Conservation (phyloP, 2,797 vertebrate genomes). For the Chelon labrosus region DNA sequence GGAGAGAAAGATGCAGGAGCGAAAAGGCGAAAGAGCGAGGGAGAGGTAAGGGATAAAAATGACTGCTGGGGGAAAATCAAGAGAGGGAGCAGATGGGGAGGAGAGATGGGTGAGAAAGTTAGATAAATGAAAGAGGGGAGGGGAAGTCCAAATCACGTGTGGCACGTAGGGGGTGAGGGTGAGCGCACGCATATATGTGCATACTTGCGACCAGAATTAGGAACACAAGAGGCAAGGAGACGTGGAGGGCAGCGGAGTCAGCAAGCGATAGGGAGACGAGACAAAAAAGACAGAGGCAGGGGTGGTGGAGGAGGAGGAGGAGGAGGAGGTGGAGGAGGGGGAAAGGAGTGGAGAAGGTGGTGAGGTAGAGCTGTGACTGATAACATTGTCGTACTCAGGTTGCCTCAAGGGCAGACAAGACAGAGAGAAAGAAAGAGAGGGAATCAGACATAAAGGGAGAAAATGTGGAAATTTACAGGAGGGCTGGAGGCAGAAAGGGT, state of each 20-base stretch:
- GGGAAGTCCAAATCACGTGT: slow-evolving; percentile 4
- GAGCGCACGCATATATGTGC: slow-evolving; percentile 6
- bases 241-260: slow-evolving; percentile 68
- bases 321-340: slow-evolving; percentile 55
- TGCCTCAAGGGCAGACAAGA: slow-evolving; percentile 82
- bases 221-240: slow-evolving; percentile 59
- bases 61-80: slow-evolving; percentile 18
- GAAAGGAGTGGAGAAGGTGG: slow-evolving; percentile 41
- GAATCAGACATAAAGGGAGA: slow-evolving; percentile 67
- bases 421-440: slow-evolving; percentile 54
- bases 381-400: slow-evolving; percentile 77
- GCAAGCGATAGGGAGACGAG: slow-evolving; percentile 50
- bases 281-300: slow-evolving; percentile 37
- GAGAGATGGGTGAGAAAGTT: slow-evolving; percentile 26
- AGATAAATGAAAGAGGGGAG: slow-evolving; percentile 30
- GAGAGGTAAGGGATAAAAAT: slow-evolving; percentile 34
- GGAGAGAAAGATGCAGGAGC: slow-evolving; percentile 23
- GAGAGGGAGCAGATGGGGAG: slow-evolving; percentile 29
- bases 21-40: slow-evolving; percentile 2
- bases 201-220: slow-evolving; percentile 38
- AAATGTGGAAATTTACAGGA: slow-evolving; percentile 66
- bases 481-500: slow-evolving; percentile 56
- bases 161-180: not conserved
- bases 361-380: slow-evolving; percentile 73
- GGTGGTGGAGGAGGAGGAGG: slow-evolving; percentile 21